Evolutionary conservation across 1,140 invertebrate genomes (phyloP).

Genomic region (Carcinoscorpius rotundicauda): DNA sequence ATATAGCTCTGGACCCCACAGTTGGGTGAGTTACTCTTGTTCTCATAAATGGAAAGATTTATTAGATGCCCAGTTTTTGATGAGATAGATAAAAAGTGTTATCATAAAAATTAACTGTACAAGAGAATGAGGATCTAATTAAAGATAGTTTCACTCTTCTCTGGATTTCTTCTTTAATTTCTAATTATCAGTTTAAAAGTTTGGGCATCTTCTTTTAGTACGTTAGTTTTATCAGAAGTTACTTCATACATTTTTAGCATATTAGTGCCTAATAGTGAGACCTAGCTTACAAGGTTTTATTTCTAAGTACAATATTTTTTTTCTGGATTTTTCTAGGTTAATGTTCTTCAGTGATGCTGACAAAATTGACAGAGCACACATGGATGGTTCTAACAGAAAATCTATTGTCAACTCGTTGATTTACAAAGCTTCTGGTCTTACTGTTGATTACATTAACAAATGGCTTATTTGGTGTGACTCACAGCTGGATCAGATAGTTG

Average conservation of each 20-base stretch:
- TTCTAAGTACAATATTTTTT: background rate
- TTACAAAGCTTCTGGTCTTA: constrained; percentile 75
- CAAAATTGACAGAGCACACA: constrained; percentile 72
- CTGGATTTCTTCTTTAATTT: too few species aligned
- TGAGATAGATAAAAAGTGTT: constrained; percentile 2
- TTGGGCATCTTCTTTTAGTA: too few species aligned
- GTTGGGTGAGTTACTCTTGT: constrained; percentile 45
- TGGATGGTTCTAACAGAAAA: constrained; percentile 72
- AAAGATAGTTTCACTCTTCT: too few species aligned
- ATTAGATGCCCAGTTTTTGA: background rate
- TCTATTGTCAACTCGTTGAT: constrained; percentile 80
- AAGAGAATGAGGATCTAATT: too few species aligned
- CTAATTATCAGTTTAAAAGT: too few species aligned
- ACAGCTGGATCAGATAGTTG: constrained; percentile 92
- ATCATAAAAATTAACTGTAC: too few species aligned
- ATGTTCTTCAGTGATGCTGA: constrained; percentile 93
- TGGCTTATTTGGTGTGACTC: constrained; percentile 94
- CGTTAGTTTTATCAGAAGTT: too few species aligned
- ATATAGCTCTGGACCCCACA: constrained; percentile 83
- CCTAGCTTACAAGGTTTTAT: too few species aligned
- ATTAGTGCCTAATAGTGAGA: too few species aligned
- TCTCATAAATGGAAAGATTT: constrained; percentile 1
- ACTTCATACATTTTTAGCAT: too few species aligned
- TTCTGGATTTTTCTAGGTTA: constrained; percentile 33
- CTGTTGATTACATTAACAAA: constrained; percentile 72